These are phyloP conservation scores for Matsumurasca onukii DNA, from an alignment of 1,140 invertebrate genomes.

Conservation along the genomic window DNA sequence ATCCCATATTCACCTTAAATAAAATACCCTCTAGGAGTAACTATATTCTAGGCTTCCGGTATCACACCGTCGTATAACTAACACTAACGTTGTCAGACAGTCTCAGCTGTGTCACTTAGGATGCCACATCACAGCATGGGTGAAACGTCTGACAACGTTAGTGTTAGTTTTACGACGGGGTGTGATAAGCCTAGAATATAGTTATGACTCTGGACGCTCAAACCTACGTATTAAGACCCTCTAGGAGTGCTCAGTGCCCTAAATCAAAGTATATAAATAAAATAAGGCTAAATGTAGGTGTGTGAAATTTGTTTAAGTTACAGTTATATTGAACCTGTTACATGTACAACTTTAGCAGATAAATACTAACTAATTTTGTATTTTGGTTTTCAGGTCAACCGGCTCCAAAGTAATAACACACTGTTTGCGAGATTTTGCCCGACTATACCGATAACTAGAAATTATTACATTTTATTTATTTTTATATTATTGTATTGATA, in stretches of 20 bases:
- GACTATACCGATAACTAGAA: constrained; percentile 61
- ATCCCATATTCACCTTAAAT: no score
- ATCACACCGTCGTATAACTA: neutral
- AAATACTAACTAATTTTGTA: no score
- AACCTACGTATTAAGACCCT: neutral
- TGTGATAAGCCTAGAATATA: no score
- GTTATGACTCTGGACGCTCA: neutral
- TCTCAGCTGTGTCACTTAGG: neutral
- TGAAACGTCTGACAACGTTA: no score
- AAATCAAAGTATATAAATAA: constrained; percentile 32
- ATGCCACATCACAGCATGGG: neutral
- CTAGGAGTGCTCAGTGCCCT: neutral
- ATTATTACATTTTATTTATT: constrained; percentile 23
- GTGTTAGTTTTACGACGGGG: no score
- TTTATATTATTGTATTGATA: constrained; percentile 13
- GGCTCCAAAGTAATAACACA: constrained; percentile 67
- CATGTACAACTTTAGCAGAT: no score
- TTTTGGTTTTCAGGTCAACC: constrained; percentile 62
- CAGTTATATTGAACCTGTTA: no score
- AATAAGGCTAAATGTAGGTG: no score
- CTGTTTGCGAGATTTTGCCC: constrained; percentile 71
- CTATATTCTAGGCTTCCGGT: no score
- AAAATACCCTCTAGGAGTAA: neutral
- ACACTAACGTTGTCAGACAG: constrained; percentile 23
- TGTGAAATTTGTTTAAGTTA: no score